These are phyloP conservation scores for Cheilosia vernalis DNA, from an alignment of 2,888 invertebrate species.

Conservation along the genomic window DNA sequence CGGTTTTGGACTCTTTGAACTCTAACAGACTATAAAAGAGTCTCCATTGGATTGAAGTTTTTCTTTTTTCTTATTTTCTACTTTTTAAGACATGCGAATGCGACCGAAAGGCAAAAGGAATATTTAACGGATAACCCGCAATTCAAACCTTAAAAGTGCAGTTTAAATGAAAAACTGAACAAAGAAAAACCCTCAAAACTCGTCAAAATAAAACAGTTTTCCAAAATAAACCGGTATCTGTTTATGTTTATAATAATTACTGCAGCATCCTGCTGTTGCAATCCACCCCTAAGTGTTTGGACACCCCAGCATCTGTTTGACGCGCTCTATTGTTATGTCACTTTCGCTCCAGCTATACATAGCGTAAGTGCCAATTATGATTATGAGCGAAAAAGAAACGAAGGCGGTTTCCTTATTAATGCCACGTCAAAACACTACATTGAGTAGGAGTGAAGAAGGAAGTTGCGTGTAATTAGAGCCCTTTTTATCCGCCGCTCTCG, in stretches of 20 bases:
- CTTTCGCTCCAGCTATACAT: constrained; percentile 19
- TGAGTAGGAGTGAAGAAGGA: constrained; percentile 53
- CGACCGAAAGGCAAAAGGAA: no score
- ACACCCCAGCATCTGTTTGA: constrained; percentile 59
- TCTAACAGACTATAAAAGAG: no score
- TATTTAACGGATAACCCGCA: no score
- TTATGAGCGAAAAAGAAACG: constrained; percentile 39
- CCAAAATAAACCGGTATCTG: no score
- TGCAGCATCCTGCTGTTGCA: constrained; percentile 63
- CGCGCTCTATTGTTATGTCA: constrained; percentile 27
- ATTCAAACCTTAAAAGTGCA: no score
- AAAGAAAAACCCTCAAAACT: no score
- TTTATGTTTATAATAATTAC: constrained; percentile 41
- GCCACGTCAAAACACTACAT: constrained; percentile 75
- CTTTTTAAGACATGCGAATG: no score
- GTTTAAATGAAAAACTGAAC: neutral
- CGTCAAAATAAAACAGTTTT: no score
- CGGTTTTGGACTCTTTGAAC: no score
- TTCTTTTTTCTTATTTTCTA: no score
- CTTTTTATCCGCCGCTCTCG: constrained; percentile 40
- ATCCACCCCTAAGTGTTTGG: constrained; percentile 25
- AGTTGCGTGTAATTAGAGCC: constrained; percentile 60
- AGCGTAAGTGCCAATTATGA: constrained; percentile 54
- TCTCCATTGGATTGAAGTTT: no score
- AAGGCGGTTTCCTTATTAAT: constrained; percentile 67